Base-by-base conservation (phyloP, 1,140 invertebrate genomes). In the Ptiloglossa arizonensis region DNA sequence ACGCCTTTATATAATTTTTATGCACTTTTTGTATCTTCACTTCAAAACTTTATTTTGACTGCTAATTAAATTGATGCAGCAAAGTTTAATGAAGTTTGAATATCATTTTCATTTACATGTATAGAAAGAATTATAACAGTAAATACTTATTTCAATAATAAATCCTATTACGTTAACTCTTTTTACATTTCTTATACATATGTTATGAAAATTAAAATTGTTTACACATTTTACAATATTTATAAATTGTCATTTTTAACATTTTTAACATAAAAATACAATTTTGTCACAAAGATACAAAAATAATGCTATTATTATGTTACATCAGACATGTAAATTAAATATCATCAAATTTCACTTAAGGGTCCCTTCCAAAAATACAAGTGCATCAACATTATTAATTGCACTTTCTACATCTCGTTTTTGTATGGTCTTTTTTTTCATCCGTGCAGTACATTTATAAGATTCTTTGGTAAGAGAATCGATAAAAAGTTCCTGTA, bases 401-500 rank as follows among this genome's bases (percentile, higher is more conserved):
- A 97, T 94, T 22, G 95, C 95, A 68, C 93, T 92, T 86, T 96
- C 96, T 27, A 98, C 92, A 92, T 98, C 97, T 89, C 94, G 94
- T 89, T 96, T 97, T 73, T 96, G 95, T 32, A 98, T 90, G 1
- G 95, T 97, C 93, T 97, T 98, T 86, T 96, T 95, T 89, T 97
- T 97, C 19, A 94, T 93, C 85, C 95, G 94, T 1, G 92, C 88
- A 24, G 96, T 97, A 83, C 95, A 95, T 80, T 94, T 93, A 83
- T 95, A 96, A 4, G 96, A 94, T 93, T 98, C 97, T 87, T 95
- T 96, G 9, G 95, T 94, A 48, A 98, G 89, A 27, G 95, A 95
- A 88, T 97, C 95, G 38, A 98, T 94, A 90, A 98, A 98, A 57
- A 98, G 89, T 94, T 98, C 97, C 95, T 96, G 91, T 15, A 94